Conservation (phyloP, 2,797 vertebrate species). For the Pseudotriccus pelzelni region DNA sequence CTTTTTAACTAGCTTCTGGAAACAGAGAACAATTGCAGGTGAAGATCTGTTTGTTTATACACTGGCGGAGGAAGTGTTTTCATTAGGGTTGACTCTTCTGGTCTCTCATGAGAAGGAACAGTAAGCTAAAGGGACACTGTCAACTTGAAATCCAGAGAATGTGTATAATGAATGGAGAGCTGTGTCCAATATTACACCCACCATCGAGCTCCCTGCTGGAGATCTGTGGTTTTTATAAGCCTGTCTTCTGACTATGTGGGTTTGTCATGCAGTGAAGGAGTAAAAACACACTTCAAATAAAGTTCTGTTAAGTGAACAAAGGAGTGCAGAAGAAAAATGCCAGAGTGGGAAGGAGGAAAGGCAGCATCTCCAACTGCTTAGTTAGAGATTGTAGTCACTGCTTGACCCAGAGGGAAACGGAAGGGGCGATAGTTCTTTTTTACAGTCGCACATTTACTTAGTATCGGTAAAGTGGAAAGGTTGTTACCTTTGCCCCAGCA, state of each 20-base stretch:
- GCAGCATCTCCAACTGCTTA: background rate
- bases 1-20: background rate
- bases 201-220: constrained; percentile 37
- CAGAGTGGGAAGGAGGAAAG: background rate
- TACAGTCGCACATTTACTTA: background rate
- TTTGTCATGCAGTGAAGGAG: constrained; percentile 50
- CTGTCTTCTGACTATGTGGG: constrained; percentile 53
- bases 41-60: constrained; percentile 34
- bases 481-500: background rate
- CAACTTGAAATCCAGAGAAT: constrained; percentile 54
- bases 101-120: constrained; percentile 4
- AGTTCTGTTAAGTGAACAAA: constrained; percentile 63
- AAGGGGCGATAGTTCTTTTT: background rate
- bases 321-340: constrained; percentile 13
- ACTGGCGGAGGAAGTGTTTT: constrained; percentile 61
- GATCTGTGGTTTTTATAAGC: constrained; percentile 49
- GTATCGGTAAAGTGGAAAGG: background rate
- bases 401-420: background rate
- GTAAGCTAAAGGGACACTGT: constrained; percentile 25
- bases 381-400: background rate
- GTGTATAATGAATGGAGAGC: constrained; percentile 44
- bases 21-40: constrained; percentile 14
- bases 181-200: constrained; percentile 54
- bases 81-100: background rate
- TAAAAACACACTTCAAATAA: constrained; percentile 55